Evolutionary conservation across 2,888 invertebrate species (phyloP).

Genomic region (Herminia tarsipennalis): DNA sequence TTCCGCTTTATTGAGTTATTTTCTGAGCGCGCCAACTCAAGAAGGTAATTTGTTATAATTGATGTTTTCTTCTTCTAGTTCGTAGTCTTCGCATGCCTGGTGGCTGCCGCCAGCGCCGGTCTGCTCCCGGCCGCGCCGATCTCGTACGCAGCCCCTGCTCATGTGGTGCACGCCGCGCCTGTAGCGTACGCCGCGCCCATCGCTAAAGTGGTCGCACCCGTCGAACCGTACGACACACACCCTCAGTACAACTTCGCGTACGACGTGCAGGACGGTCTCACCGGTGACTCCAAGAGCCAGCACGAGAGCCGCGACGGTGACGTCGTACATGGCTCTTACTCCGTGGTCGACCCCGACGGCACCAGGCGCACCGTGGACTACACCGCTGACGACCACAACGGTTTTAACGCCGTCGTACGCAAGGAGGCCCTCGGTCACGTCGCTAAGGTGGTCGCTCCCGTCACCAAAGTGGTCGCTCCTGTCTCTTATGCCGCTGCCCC

Average conservation of each 20-base stretch:
- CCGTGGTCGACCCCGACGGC: slow-evolving; percentile 81
- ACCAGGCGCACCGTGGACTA: slow-evolving; percentile 82
- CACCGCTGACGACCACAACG: slow-evolving; percentile 76
- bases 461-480: slow-evolving; percentile 35
- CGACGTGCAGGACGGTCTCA: slow-evolving; percentile 80
- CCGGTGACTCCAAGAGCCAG: slow-evolving; percentile 77
- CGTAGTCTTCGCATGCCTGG: slow-evolving; percentile 48
- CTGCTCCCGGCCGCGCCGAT: slow-evolving; percentile 47
- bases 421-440: slow-evolving; percentile 63
- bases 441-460: slow-evolving; percentile 50
- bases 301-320: slow-evolving; percentile 83
- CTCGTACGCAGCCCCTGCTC: slow-evolving; percentile 51
- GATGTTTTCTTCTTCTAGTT: slow-evolving; percentile 37
- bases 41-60: too few relatives aligned
- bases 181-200: slow-evolving; percentile 51
- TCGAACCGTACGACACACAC: slow-evolving; percentile 61
- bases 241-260: slow-evolving; percentile 83
- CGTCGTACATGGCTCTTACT: slow-evolving; percentile 81
- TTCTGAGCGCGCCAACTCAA: too few relatives aligned
- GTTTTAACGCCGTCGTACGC: slow-evolving; percentile 79
- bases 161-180: slow-evolving; percentile 50
- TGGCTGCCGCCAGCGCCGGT: slow-evolving; percentile 54
- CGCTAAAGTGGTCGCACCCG: slow-evolving; percentile 50
- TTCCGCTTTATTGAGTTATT: too few relatives aligned
- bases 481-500: slow-evolving; percentile 35